Evolutionary conservation across 2,113 vertebrate species (phyloP).

Genomic region (Petrocephalus zakoni): DNA sequence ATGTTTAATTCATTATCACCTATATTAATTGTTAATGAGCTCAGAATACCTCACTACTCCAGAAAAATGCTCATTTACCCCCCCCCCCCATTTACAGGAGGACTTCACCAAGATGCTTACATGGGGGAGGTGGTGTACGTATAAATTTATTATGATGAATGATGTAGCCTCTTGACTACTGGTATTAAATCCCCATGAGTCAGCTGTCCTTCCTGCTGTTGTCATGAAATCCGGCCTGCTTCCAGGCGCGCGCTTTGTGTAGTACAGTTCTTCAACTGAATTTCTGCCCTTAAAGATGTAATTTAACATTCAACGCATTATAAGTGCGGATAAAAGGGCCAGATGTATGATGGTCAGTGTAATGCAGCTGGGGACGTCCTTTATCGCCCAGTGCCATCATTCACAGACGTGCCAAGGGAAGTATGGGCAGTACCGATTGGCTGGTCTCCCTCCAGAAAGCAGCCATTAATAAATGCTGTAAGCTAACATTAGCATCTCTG

Average conservation of each 20-base stretch:
- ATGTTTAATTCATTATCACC: slow-evolving; percentile 48
- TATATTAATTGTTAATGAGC: slow-evolving; percentile 46
- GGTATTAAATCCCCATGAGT: slow-evolving; percentile 3
- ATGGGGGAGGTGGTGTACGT: neutral
- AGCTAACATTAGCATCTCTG: neutral
- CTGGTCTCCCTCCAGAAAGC: neutral
- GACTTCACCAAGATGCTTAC: neutral
- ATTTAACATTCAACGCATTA: neutral
- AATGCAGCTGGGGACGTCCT: neutral
- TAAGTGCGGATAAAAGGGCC: neutral
- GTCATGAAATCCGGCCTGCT: neutral
- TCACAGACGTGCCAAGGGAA: neutral
- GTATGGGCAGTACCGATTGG: neutral
- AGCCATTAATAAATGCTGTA: neutral
- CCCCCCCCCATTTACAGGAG: neutral
- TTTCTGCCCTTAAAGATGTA: neutral
- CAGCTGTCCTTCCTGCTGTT: neutral
- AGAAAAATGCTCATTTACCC: neutral
- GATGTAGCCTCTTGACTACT: neutral
- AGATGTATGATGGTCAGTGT: neutral
- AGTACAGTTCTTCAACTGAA: neutral
- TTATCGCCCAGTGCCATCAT: neutral
- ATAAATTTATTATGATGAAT: slow-evolving; percentile 7
- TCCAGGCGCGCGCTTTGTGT: neutral
- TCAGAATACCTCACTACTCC: neutral